A percentile compares a stretch with the other conserved stretches of the same genome.
Conservation (phyloP, 2,888 invertebrate genomes). For the Eupithecia centaureata region DNA sequence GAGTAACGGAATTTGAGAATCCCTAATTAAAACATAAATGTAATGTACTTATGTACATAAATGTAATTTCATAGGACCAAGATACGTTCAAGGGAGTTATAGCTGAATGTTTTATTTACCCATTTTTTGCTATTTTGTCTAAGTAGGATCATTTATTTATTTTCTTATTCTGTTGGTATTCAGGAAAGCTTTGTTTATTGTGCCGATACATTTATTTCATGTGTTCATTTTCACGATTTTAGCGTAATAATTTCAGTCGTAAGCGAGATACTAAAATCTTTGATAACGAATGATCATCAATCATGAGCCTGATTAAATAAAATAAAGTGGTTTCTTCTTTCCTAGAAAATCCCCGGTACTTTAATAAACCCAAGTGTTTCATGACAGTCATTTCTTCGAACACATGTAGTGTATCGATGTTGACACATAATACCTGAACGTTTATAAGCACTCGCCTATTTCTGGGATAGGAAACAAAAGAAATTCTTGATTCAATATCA, state of each 20-base stretch:
- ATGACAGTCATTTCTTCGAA: neutral
- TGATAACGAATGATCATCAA: neutral
- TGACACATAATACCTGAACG: neutral
- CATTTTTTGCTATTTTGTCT: too few species aligned
- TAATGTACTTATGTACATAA: too few species aligned
- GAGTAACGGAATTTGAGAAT: too few species aligned
- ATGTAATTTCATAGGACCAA: too few species aligned
- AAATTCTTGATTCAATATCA: conserved; percentile 14
- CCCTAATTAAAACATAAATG: too few species aligned
- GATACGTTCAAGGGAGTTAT: too few species aligned
- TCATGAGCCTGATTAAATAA: neutral
- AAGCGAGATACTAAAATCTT: neutral
- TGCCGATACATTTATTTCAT: too few species aligned
- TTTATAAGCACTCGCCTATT: neutral
- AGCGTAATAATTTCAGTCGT: neutral
- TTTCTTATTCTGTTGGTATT: too few species aligned
- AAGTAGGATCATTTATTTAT: too few species aligned
- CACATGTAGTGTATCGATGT: neutral
- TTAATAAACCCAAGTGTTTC: neutral
- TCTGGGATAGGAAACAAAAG: conserved; percentile 10
- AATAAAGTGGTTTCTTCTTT: neutral
- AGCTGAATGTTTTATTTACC: too few species aligned
- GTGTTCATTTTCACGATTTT: too few species aligned
- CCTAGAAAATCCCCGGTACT: neutral
- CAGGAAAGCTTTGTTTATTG: too few species aligned